Percentiles rank a stretch among this genome's conserved stretches.
Conservation (phyloP, 2,888 invertebrate genomes). For the Nephrotoma flavescens region DNA sequence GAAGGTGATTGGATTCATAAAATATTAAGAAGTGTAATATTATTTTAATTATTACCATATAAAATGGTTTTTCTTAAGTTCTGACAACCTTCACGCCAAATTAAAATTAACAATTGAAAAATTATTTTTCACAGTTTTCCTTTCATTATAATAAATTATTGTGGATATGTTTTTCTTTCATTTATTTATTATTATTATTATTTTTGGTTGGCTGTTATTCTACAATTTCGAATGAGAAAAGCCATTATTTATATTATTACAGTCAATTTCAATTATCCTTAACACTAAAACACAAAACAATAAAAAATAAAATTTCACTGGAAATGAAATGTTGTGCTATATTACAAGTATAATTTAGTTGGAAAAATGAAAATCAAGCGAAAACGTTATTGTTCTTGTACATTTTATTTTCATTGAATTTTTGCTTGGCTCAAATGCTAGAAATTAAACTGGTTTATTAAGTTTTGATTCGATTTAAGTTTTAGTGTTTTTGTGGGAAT, state of each 20-base stretch:
- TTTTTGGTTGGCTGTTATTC: not conserved
- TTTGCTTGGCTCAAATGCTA: too few relatives aligned
- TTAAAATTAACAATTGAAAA: not conserved
- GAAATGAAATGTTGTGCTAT: not conserved
- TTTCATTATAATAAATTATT: not conserved
- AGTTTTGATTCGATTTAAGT: too few relatives aligned
- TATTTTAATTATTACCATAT: not conserved
- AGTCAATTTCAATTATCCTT: not conserved
- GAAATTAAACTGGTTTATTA: too few relatives aligned
- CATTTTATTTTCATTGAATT: too few relatives aligned
- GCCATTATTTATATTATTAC: not conserved
- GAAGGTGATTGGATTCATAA: not conserved
- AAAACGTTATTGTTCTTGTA: not conserved
- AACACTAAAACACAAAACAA: not conserved
- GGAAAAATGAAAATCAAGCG: not conserved
- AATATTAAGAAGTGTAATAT: not conserved
- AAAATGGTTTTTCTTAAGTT: not conserved
- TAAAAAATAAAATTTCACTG: not conserved
- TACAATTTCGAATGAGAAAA: not conserved
- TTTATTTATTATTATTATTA: not conserved
- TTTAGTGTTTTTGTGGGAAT: too few relatives aligned
- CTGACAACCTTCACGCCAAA: not conserved
- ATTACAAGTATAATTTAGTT: not conserved
- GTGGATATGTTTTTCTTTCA: not conserved
- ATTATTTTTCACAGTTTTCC: not conserved